Evolutionary conservation across 2,113 vertebrate species (phyloP).

Genomic region (Emydocephalus ijimae): DNA sequence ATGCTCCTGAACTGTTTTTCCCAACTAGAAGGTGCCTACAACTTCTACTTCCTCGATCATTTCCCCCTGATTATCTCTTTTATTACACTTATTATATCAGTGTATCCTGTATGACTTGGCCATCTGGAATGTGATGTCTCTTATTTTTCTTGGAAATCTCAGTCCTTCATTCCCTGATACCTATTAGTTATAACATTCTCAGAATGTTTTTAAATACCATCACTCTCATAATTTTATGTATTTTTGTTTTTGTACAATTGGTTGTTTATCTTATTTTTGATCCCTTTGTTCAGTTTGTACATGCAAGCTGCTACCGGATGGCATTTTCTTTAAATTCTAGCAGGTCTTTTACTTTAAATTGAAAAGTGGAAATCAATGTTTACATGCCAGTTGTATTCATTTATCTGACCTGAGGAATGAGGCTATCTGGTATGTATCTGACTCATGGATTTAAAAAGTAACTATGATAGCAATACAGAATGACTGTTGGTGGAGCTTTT

Average conservation of each 20-base stretch:
- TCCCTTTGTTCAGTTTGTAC: neutral
- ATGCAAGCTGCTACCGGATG: neutral
- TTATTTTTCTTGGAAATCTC: neutral
- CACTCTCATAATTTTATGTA: neutral
- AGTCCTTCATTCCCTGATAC: neutral
- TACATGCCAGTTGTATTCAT: neutral
- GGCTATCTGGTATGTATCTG: neutral
- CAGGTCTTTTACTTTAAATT: neutral
- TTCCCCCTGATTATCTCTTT: neutral
- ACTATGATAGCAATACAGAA: neutral
- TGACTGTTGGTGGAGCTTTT: neutral
- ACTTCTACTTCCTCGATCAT: neutral
- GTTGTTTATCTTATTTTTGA: neutral
- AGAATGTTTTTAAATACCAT: neutral
- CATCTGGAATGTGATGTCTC: neutral
- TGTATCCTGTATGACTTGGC: neutral
- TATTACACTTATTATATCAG: no score
- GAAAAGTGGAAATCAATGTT: neutral
- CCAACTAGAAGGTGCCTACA: neutral
- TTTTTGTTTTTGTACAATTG: neutral
- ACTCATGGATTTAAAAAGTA: neutral
- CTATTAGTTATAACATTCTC: neutral
- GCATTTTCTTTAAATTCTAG: neutral
- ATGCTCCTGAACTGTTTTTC: neutral
- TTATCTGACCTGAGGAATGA: neutral